Base-by-base conservation (phyloP, 2,113 vertebrate genomes). In the Pluvianellus socialis region DNA sequence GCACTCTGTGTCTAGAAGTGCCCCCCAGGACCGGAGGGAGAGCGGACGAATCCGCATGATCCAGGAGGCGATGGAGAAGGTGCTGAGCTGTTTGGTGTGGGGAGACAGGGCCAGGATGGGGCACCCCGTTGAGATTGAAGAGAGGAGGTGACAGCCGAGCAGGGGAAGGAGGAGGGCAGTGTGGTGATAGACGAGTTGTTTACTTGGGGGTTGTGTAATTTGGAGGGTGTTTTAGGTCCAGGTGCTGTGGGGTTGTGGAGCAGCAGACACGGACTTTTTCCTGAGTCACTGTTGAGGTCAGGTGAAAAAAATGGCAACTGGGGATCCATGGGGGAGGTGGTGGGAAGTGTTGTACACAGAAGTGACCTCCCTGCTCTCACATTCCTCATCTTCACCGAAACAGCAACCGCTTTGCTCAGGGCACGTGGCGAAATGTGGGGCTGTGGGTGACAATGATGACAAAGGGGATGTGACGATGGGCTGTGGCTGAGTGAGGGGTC, bases 1-100 rank as follows among this genome's bases (percentile, higher is more conserved):
- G 24, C 88, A 94, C 56, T 77, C 92, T 62, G 75, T 95, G 59
- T 85, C 95, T 79, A 92, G 52, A 82, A 70, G 66, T 62, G 66
- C 33, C 16, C 61, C 40, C 12, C 90, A 91, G 7, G 87, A 97
- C 38, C 55, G 42, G 75, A 94, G 28, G 56, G 89, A 96, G 49
- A 94, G 92, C 2, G 74, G 75, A 79, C 93, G 8, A 91, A 97
- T 98, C 65, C 91, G 49, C 5, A 45, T 96, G 90, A 98, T 98
- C 92, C 97, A 28, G 47, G 98, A 98, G 65, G 96, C 65, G 3
- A 97, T 98, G 10, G 97, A 97, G 59, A 98, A 98, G 98, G 98
- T 98, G 86, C 56, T 79, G 91, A 79, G 35, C 50, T 38, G 30
- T 73, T 88, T 68, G 17, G 8, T 88, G 63, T 70, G 72, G 45